Conservation (phyloP, 2,113 vertebrate species). For the Progne subis region DNA sequence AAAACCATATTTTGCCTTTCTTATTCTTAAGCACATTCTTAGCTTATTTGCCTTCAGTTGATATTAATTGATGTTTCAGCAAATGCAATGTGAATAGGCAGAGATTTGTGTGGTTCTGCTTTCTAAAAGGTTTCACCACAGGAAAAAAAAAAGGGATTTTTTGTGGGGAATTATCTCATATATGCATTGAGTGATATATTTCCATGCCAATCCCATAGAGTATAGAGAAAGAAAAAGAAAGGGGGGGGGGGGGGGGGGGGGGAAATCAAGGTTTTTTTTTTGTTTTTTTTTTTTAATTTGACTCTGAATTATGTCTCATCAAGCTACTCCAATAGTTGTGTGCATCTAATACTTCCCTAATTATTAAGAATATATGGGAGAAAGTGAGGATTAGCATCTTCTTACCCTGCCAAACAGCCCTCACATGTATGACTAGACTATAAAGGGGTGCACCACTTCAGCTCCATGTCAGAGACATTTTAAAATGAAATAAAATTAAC, state of each 20-base stretch:
- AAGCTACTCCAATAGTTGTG: not conserved
- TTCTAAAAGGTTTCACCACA: not conserved
- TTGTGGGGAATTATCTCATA: not conserved
- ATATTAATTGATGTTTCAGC: not conserved
- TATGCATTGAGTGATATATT: not conserved
- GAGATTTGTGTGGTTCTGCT: not conserved
- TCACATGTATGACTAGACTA: not conserved
- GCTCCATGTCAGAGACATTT: not conserved
- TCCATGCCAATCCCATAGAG: not conserved
- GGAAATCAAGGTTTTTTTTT: not conserved
- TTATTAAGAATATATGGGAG: not conserved
- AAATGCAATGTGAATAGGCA: not conserved
- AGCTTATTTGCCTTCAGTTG: not conserved
- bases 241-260: not conserved
- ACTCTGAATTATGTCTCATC: not conserved
- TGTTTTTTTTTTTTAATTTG: not conserved
- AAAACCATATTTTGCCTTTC: not conserved
- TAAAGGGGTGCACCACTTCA: not conserved
- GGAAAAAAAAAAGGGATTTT: not conserved
- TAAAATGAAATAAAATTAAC: not conserved
- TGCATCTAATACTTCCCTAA: not conserved
- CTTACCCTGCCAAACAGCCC: not conserved
- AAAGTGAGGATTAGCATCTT: not conserved
- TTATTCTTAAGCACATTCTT: not conserved
- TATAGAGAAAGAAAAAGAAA: not conserved